These are phyloP conservation scores for Tridacna gigas DNA, from an alignment of 2,888 invertebrate species.

Conservation along the genomic window DNA sequence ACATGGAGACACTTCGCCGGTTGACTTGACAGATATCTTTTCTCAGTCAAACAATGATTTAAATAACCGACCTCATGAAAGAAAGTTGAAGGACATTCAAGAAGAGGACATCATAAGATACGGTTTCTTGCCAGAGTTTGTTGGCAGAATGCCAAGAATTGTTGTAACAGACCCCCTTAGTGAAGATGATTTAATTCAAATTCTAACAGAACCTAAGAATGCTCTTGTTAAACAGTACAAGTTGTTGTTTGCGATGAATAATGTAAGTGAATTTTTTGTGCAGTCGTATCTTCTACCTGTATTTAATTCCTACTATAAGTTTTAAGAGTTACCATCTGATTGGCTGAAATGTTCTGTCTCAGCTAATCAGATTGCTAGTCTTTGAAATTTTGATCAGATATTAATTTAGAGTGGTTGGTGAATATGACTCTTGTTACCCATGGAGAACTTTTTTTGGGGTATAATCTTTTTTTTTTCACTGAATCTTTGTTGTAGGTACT, in stretches of 20 bases:
- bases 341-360: no score
- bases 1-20: not conserved
- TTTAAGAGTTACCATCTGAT: no score
- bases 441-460: no score
- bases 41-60: not conserved
- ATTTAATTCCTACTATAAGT: no score
- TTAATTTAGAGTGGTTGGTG: no score
- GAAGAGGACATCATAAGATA: constrained; percentile 64
- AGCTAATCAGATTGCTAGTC: no score
- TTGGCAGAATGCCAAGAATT: constrained; percentile 70
- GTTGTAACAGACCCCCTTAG: constrained; percentile 65
- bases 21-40: not conserved
- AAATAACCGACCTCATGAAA: constrained; percentile 7
- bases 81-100: constrained; percentile 16
- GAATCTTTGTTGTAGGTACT: no score
- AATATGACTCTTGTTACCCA: no score
- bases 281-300: no score
- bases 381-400: no score
- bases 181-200: constrained; percentile 64
- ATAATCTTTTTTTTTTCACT: no score
- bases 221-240: constrained; percentile 71
- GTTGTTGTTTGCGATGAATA: constrained; percentile 64
- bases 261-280: constrained; percentile 38
- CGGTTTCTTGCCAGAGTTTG: constrained; percentile 74
- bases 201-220: constrained; percentile 73